Evolutionary conservation across 2,113 vertebrate genomes (phyloP), one percentile per base, ranked within the genome.

Genomic region (Myanophis thanlyinensis): DNA sequence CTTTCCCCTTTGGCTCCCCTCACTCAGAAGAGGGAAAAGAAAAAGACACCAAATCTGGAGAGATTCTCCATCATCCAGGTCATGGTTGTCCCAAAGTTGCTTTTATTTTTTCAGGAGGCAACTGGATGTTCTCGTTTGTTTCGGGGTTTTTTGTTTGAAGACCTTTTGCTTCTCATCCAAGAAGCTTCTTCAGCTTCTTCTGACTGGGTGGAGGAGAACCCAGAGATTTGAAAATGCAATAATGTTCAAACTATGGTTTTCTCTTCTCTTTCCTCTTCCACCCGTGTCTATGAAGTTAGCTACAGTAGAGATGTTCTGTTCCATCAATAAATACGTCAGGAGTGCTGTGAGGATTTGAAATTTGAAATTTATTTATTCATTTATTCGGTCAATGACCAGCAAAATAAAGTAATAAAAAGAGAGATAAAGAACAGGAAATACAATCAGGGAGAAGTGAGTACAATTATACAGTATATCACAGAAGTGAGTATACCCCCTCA

Each of bases 261-360:
- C 23, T 56, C 22, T 56, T 56, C 54, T 9, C 97, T 97, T 98
- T 96, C 96, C 97, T 97, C 97, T 96, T 97, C 97, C 96, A 96
- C 96, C 95, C 94, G 94, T 97, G 96, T 97, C 97, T 98, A 97
- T 98, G 98, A 98, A 97, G 98, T 96, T 97, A 96, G 93, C 95
- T 97, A 27, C 23, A 96, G 97, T 97, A 98, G 97, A 98, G 97
- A 96, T 97, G 97, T 96, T 94, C 96, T 97, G 96, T 97, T 97
- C 95, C 92, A 98, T 97, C 97, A 98, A 96, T 96, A 98, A 97
- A 96, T 97, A 97, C 97, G 97, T 97, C 98, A 98, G 97, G 95
- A 97, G 96, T 97, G 97, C 97, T 97, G 97, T 94, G 95, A 97
- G 97, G 97, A 98, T 62, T 62, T 62, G 59, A 62, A 49, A 49